These are phyloP conservation scores for Drosophila miranda DNA, from an alignment of 1,140 invertebrate genomes.

Conservation along the genomic window DNA sequence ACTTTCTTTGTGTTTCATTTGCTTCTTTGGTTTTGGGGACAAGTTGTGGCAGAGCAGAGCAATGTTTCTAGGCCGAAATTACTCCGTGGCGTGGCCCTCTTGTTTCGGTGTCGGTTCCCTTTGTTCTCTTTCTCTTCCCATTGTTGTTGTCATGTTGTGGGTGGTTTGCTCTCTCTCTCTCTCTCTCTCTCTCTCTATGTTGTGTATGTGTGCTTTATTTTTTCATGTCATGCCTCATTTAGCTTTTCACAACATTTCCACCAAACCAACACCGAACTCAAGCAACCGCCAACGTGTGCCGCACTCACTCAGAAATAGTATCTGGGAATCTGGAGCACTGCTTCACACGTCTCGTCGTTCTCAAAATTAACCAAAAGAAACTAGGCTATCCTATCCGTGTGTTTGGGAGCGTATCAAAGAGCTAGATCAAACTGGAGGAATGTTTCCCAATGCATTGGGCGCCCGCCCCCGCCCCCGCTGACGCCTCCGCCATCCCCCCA, in stretches of 20 bases:
- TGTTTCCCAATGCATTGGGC: conserved; percentile 16
- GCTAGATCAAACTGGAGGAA: conserved; percentile 58
- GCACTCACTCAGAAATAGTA: conserved; percentile 41
- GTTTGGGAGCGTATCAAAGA: conserved; percentile 32
- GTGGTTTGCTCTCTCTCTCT: conserved; percentile 44
- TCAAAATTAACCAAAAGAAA: conserved; percentile 53
- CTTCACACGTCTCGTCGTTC: conserved; percentile 24
- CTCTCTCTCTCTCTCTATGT: conserved; percentile 19
- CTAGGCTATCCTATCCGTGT: conserved; percentile 18
- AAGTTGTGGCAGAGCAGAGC: conserved; percentile 3
- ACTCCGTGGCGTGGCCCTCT: conserved; percentile 38
- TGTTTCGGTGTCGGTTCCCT: conserved; percentile 33
- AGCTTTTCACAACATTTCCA: conserved; percentile 71
- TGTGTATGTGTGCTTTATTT: conserved; percentile 28
- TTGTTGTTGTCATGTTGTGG: conserved; percentile 52
- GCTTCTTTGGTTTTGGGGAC: conserved; percentile 21
- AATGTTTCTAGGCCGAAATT: conserved; percentile 45
- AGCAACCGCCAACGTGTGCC: conserved; percentile 2
- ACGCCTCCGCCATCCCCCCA: background rate
- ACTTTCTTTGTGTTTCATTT: background rate
- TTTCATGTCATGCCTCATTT: conserved; percentile 77
- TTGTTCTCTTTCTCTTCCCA: conserved; percentile 25
- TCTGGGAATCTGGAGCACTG: conserved; percentile 53
- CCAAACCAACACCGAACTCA: conserved; percentile 29
- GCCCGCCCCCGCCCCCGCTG: background rate